Evolutionary conservation across 1,140 invertebrate genomes (phyloP), one percentile per base, ranked within the genome.

Genomic region (Hormaphis cornu): DNA sequence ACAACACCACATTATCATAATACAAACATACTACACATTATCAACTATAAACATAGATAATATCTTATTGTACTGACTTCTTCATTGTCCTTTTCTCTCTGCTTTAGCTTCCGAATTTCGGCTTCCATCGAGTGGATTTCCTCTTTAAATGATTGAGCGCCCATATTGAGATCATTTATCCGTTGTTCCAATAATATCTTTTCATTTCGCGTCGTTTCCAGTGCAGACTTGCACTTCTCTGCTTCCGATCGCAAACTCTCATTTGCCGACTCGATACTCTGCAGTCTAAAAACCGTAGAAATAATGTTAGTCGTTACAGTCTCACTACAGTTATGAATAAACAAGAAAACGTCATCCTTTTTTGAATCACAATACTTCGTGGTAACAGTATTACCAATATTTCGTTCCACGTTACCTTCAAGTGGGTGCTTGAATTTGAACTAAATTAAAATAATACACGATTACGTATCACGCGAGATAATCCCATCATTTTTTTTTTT

Each of bases 251-350:
- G 86, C 59, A 91, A 78, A 71, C 83, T 82, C 8, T 85, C 82
- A 52, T 88, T 86, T 75, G 95, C 92, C 18, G 86, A 78, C 77
- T 96, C 92, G 14, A 88, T 81, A 35, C 84, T 83, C 72, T 89
- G 86, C 24, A 95, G 82, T 74, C 92, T 83, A 59, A 7, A 46
- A 58, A 69, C 16, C 9, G 42, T 18, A 6, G 5, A 4, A 33
- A 33, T 33, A 9, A 33, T 4, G 4, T 33, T 6, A 33, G n/a
- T n/a, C n/a, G n/a, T n/a, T n/a, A 33, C 9, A 4, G 30, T 33
- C 4, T 33, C 30, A 33, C 30, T 33, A 33, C 30, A 33, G 30
- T 6, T 33, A 33, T 33, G 4, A 33, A 4, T 9, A 33, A 6
- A 33, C 30, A 33, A 33, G 30, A 6, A n/a, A n/a, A n/a, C n/a